Conservation (phyloP, 2,113 vertebrate genomes). For the Apodemus sylvaticus region DNA sequence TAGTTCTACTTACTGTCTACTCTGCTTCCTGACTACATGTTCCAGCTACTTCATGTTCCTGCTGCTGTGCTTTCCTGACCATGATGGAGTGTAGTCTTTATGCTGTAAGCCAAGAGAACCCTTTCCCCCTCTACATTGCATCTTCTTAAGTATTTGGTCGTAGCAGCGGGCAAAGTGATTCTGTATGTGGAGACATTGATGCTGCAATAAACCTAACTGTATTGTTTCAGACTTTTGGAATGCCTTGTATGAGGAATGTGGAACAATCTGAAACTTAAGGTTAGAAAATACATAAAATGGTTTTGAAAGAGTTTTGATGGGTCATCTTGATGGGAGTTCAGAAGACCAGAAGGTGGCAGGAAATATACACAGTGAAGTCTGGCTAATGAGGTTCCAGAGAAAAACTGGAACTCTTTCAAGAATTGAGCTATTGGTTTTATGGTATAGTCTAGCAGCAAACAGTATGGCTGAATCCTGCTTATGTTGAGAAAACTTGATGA, state of each 20-base stretch:
- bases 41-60: neutral
- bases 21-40: neutral
- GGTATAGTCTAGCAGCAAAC: neutral
- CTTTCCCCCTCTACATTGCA: neutral
- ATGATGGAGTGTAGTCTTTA: neutral
- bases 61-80: neutral
- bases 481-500: neutral
- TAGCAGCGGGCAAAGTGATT: neutral
- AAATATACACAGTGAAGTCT: neutral
- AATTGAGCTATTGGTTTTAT: neutral
- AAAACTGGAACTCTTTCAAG: neutral
- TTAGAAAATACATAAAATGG: neutral
- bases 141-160: neutral
- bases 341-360: neutral
- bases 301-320: neutral
- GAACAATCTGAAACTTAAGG: neutral
- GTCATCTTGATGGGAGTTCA: too few species aligned
- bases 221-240: neutral
- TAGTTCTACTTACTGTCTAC: neutral
- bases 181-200: neutral
- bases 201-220: neutral
- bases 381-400: neutral
- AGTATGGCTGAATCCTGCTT: neutral
- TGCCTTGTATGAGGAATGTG: neutral
- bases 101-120: neutral